Evolutionary conservation across 1,140 invertebrate species (phyloP).

Genomic region (Drosophila tropicalis): DNA sequence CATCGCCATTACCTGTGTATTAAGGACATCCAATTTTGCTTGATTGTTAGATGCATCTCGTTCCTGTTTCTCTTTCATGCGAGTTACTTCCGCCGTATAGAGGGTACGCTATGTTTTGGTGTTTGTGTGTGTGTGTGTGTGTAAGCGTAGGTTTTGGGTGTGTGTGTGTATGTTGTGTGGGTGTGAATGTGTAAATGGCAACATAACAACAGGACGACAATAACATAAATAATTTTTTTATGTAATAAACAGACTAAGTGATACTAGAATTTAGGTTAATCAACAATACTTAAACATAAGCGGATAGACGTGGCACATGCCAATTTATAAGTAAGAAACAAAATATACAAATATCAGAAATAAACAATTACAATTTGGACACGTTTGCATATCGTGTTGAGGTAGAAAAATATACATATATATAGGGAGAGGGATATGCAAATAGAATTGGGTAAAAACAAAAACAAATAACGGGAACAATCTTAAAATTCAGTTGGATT

Average conservation of each 20-base stretch:
- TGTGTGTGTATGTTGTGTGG: constrained; percentile 9
- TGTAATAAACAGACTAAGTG: not conserved
- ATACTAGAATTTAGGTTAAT: constrained; percentile 14
- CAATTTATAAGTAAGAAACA: not conserved
- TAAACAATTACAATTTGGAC: not conserved
- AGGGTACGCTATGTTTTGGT: constrained; percentile 75
- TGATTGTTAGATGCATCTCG: constrained; percentile 53
- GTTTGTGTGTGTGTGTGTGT: constrained; percentile 17
- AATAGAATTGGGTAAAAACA: not conserved
- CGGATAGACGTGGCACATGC: too few relatives aligned
- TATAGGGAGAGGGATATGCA: not conserved
- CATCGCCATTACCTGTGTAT: constrained; percentile 58
- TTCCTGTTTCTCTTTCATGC: constrained; percentile 83
- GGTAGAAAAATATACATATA: constrained; percentile 15
- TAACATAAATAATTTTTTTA: constrained; percentile 7
- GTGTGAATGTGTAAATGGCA: constrained; percentile 7
- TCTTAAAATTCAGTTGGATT: constrained; percentile 50
- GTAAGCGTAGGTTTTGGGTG: constrained; percentile 1
- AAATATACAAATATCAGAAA: constrained; percentile 7
- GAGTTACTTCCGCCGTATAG: constrained; percentile 83
- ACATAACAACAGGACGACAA: constrained; percentile 36
- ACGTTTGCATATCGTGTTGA: too few relatives aligned
- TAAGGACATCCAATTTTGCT: constrained; percentile 53
- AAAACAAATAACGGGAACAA: not conserved
- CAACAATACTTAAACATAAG: not conserved